Conservation (phyloP, 1,140 invertebrate genomes). For the Sitophilus oryzae region DNA sequence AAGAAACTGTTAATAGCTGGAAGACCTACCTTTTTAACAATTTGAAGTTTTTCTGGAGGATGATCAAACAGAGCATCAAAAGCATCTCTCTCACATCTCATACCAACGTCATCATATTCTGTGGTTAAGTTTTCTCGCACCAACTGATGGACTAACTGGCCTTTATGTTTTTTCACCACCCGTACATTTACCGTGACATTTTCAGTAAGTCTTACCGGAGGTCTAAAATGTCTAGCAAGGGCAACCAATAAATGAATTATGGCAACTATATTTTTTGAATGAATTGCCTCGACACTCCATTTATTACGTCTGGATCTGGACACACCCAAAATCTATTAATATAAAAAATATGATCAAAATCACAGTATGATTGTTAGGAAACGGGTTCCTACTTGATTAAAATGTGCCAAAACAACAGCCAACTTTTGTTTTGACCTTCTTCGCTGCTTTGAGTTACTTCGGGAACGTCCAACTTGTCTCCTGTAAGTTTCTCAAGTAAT, state of each 20-base stretch:
- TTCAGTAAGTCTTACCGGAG: conserved; percentile 91
- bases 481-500: conserved; percentile 86
- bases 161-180: conserved; percentile 76
- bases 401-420: conserved; percentile 70
- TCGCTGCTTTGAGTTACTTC: conserved; percentile 97
- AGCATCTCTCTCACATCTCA: conserved; percentile 92
- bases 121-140: conserved; percentile 90
- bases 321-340: conserved; percentile 56
- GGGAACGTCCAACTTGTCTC: conserved; percentile 88
- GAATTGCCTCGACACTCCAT: conserved; percentile 94
- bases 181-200: conserved; percentile 88
- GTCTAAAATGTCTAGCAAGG: conserved; percentile 87
- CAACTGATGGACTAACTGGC: conserved; percentile 61
- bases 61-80: conserved; percentile 99
- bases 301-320: conserved; percentile 57
- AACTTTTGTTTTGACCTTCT: conserved; percentile 96
- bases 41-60: conserved; percentile 93
- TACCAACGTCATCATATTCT: conserved; percentile 89
- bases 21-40: conserved; percentile 84
- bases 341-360: no score
- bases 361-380: neutral
- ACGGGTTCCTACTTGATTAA: conserved; percentile 32
- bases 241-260: conserved; percentile 93
- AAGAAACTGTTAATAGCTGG: neutral
- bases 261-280: conserved; percentile 92